phyloP scores from a whole-genome alignment of 2,888 invertebrate species.

The Andrena dorsata region DNA sequence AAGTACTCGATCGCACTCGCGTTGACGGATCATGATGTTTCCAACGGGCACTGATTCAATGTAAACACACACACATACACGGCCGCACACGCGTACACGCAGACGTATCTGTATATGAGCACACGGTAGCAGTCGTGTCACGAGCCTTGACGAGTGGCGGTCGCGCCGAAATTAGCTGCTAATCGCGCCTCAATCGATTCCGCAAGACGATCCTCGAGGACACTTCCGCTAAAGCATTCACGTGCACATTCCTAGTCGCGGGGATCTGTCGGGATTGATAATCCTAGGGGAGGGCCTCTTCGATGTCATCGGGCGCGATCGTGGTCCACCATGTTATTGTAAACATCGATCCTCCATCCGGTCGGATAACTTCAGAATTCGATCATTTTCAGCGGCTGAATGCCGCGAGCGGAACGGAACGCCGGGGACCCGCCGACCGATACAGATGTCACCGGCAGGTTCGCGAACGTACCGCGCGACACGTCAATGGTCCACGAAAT shows the following conservation, averaged over 20 bases:
- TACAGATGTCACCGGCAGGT: conserved; percentile 14
- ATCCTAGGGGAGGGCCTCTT: not conserved
- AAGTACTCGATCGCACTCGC: conserved; percentile 73
- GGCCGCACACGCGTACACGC: conserved; percentile 24
- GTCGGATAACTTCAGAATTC: not conserved
- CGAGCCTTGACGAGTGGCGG: conserved; percentile 22
- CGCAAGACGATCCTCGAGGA: conserved; percentile 30
- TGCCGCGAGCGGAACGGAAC: not conserved
- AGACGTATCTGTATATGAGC: conserved; percentile 1
- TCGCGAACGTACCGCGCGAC: conserved; percentile 44
- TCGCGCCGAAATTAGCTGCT: conserved; percentile 41
- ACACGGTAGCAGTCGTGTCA: conserved; percentile 22
- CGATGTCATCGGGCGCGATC: conserved; percentile 17
- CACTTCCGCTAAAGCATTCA: conserved; percentile 36
- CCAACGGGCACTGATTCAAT: conserved; percentile 70
- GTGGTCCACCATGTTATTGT: conserved; percentile 25
- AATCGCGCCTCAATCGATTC: conserved; percentile 42
- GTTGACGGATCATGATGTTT: conserved; percentile 72
- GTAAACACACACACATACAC: conserved; percentile 67
- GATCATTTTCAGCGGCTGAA: not conserved
- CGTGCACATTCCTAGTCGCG: conserved; percentile 38
- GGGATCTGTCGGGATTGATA: conserved; percentile 31
- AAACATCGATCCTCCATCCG: conserved; percentile 28
- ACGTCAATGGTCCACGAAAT: conserved; percentile 38
- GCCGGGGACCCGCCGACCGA: not conserved